These are phyloP conservation scores for Anolis carolinensis DNA, from an alignment of 2,113 vertebrate genomes.

Conservation along the genomic window DNA sequence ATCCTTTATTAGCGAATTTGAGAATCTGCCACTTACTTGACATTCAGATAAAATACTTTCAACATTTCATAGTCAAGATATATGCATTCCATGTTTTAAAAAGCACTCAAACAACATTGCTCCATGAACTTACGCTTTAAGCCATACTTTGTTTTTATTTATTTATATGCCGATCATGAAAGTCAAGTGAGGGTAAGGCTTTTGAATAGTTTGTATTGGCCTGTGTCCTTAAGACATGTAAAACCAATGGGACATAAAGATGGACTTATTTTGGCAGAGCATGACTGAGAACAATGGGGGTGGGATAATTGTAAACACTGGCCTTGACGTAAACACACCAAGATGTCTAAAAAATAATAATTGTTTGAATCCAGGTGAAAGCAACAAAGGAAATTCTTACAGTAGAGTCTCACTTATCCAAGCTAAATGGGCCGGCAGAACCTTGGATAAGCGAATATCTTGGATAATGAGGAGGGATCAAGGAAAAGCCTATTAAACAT, in stretches of 20 bases:
- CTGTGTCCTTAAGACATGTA: not conserved
- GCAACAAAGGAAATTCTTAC: not conserved
- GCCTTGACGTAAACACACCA: too few species aligned
- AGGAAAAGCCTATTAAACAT: too few species aligned
- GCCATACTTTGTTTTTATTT: not conserved
- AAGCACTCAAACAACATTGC: too few species aligned
- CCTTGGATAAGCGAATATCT: too few species aligned
- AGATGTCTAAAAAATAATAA: not conserved
- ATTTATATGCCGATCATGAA: not conserved
- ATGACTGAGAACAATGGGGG: not conserved
- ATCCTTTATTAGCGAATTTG: too few species aligned
- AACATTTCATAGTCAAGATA: not conserved
- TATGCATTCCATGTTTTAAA: not conserved
- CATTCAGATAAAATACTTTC: too few species aligned
- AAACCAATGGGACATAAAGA: not conserved
- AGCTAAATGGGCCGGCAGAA: too few species aligned
- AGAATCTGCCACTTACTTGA: too few species aligned
- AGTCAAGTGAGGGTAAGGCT: not conserved
- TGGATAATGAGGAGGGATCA: too few species aligned
- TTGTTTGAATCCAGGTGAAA: not conserved
- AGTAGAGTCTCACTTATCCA: too few species aligned
- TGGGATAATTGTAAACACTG: not conserved
- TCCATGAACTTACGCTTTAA: not conserved
- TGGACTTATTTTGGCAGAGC: not conserved
- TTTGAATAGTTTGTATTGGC: not conserved